These are phyloP conservation scores for Arenicola marina DNA, from an alignment of 2,888 invertebrate species.

Conservation along the genomic window DNA sequence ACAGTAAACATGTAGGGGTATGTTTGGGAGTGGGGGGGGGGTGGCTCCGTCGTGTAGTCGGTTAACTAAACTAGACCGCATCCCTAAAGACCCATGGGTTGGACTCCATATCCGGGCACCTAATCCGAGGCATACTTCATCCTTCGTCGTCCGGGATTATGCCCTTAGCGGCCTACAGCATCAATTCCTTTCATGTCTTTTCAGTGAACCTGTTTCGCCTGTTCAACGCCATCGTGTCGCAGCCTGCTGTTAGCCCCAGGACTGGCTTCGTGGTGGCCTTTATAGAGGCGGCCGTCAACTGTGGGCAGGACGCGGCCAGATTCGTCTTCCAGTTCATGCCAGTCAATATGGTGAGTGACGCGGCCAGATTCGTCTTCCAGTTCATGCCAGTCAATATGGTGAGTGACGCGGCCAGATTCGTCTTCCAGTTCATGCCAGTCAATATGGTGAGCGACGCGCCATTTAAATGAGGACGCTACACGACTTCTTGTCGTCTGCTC, in stretches of 20 bases:
- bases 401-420: constrained; percentile 19
- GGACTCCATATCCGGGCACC: too few species aligned
- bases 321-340: constrained; percentile 26
- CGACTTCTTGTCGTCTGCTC: too few species aligned
- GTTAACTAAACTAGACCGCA: too few species aligned
- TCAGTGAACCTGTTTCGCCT: constrained; percentile 57
- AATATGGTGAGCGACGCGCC: constrained; percentile 21
- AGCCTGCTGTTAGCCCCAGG: constrained; percentile 54
- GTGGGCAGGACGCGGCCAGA: constrained; percentile 39
- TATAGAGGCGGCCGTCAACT: constrained; percentile 58
- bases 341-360: constrained; percentile 18
- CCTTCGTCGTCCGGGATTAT: too few species aligned
- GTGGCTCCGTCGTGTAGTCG: too few species aligned
- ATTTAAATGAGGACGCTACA: too few species aligned
- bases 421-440: constrained; percentile 22
- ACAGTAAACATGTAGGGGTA: too few species aligned
- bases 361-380: constrained; percentile 24
- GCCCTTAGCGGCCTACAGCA: too few species aligned
- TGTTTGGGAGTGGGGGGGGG: too few species aligned
- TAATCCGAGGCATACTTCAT: too few species aligned
- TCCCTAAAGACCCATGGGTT: too few species aligned
- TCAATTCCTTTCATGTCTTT: constrained; percentile 17
- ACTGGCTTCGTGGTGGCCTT: constrained; percentile 60
- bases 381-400: constrained; percentile 23
- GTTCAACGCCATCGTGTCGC: constrained; percentile 54